phyloP scores from a whole-genome alignment of 2,888 invertebrate species.

The Acanthacorydalis orientalis region DNA sequence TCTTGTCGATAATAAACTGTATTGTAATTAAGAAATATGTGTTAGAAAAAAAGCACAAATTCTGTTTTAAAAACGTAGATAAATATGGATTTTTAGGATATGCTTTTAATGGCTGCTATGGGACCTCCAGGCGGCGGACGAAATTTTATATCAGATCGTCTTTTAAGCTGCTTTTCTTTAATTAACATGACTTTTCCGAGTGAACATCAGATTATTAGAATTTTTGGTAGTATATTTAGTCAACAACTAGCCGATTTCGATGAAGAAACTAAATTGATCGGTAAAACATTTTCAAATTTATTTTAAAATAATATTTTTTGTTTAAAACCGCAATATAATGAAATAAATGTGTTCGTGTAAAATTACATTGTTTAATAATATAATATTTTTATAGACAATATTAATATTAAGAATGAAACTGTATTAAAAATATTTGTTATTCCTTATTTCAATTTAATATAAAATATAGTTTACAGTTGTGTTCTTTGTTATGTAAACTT shows the following conservation, averaged over 20 bases:
- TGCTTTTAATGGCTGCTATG: slow-evolving; percentile 65
- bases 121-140: slow-evolving; percentile 80
- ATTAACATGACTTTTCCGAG: slow-evolving; percentile 71
- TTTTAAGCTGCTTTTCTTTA: slow-evolving; percentile 60
- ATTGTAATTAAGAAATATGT: neutral
- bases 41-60: neutral
- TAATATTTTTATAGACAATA: too few relatives aligned
- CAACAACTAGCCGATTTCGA: slow-evolving; percentile 66
- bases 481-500: too few relatives aligned
- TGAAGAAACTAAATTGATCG: slow-evolving; percentile 58
- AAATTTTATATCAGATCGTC: slow-evolving; percentile 58
- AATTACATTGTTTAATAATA: too few relatives aligned
- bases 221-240: slow-evolving; percentile 69
- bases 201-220: slow-evolving; percentile 57
- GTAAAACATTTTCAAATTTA: too few relatives aligned
- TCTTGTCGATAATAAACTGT: slow-evolving; percentile 6
- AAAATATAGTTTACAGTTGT: slow-evolving; percentile 5
- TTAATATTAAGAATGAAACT: too few relatives aligned
- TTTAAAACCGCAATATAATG: too few relatives aligned
- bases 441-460: too few relatives aligned
- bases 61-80: too few relatives aligned
- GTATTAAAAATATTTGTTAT: too few relatives aligned
- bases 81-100: slow-evolving; percentile 34
- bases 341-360: too few relatives aligned
- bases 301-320: slow-evolving; percentile 2